A percentile compares a stretch with the other conserved stretches of the same genome.
These are phyloP conservation scores for Drosophila kepulauana DNA, from an alignment of 1,140 invertebrate species.

Conservation along the genomic window DNA sequence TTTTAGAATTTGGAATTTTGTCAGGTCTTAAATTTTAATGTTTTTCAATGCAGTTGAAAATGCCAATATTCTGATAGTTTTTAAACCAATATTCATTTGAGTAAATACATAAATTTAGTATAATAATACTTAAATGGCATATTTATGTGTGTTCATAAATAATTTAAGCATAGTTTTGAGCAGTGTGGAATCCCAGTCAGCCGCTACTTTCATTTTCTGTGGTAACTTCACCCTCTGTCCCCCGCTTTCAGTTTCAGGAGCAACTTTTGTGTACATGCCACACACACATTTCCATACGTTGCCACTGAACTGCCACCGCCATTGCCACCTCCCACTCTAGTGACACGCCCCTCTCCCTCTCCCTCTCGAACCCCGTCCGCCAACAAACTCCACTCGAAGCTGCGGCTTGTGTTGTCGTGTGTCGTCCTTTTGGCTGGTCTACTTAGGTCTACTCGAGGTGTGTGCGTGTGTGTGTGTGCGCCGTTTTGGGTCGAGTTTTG, in stretches of 20 bases:
- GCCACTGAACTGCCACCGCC: slow-evolving; percentile 45
- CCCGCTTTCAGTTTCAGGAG: slow-evolving; percentile 50
- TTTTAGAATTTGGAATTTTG: too few relatives aligned
- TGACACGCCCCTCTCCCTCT: not conserved
- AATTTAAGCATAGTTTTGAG: not conserved
- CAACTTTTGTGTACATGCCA: slow-evolving; percentile 68
- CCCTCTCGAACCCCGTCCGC: not conserved
- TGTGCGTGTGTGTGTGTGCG: not conserved
- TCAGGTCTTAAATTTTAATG: too few relatives aligned
- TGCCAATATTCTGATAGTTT: too few relatives aligned
- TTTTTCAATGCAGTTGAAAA: too few relatives aligned
- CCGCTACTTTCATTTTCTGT: slow-evolving; percentile 57
- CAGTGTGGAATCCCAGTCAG: slow-evolving; percentile 54
- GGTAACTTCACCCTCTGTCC: slow-evolving; percentile 14
- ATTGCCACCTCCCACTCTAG: not conserved
- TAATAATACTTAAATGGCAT: too few relatives aligned
- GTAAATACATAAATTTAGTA: too few relatives aligned
- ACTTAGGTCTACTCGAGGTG: slow-evolving; percentile 23
- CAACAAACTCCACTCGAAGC: not conserved
- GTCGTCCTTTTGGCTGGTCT: slow-evolving; percentile 39
- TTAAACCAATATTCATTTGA: too few relatives aligned
- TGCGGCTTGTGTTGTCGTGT: slow-evolving; percentile 46
- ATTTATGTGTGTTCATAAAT: too few relatives aligned
- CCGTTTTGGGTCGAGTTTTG: not conserved
- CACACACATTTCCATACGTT: slow-evolving; percentile 69